These are phyloP conservation scores for Xylota segnis DNA, from an alignment of 2,888 invertebrate species.

Conservation along the genomic window DNA sequence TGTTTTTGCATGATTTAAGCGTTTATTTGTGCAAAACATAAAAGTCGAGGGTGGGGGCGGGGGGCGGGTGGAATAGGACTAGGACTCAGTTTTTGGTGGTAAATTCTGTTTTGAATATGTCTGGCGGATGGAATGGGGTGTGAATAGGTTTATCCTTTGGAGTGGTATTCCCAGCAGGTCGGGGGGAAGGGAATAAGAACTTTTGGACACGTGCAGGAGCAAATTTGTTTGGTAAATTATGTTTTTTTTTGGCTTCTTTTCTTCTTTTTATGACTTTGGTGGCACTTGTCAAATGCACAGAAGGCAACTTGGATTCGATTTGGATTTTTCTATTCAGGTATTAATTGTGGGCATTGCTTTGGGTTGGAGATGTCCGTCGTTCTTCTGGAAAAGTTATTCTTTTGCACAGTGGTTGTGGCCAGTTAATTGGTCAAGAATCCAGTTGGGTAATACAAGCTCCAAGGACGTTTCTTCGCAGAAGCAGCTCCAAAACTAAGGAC, in stretches of 20 bases:
- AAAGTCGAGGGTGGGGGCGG: constrained; percentile 21
- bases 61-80: not conserved
- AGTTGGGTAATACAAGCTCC: too few relatives aligned
- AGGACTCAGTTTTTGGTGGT: not conserved
- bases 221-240: constrained; percentile 14
- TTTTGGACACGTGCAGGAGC: constrained; percentile 43
- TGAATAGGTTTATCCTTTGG: constrained; percentile 39
- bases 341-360: too few relatives aligned
- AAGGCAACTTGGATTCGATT: not conserved
- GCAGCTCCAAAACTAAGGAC: too few relatives aligned
- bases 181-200: not conserved
- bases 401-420: too few relatives aligned
- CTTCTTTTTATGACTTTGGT: constrained; percentile 21
- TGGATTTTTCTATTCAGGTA: too few relatives aligned
- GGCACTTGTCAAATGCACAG: constrained; percentile 16
- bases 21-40: constrained; percentile 68
- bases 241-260: constrained; percentile 8
- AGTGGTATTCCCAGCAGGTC: not conserved
- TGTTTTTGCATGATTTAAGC: constrained; percentile 66
- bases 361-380: too few relatives aligned
- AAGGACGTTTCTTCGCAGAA: too few relatives aligned
- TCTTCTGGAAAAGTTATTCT: too few relatives aligned
- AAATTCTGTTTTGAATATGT: constrained; percentile 58
- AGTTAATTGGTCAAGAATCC: too few relatives aligned
- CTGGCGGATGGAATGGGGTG: constrained; percentile 46